A percentile compares a stretch with the other conserved stretches of the same genome.
phyloP scores from a whole-genome alignment of 2,797 vertebrate species.

The Eptatretus atami region DNA sequence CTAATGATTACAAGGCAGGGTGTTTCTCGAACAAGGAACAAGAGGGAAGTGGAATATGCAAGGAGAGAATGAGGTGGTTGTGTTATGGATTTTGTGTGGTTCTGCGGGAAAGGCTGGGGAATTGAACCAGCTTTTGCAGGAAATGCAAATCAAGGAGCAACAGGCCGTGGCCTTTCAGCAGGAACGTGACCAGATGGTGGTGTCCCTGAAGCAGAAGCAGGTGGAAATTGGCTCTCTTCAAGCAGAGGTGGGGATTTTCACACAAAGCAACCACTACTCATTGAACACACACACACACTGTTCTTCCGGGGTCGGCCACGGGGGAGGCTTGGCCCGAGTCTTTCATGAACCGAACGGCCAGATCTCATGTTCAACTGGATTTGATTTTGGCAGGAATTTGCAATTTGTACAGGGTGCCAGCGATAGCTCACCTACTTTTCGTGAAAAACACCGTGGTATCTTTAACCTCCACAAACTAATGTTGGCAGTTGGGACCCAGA shows the following conservation, averaged over 20 bases:
- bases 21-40: constrained; percentile 8
- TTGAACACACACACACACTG: too few relatives aligned
- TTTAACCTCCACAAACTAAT: too few relatives aligned
- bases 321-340: too few relatives aligned
- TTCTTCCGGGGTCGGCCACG: neutral
- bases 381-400: neutral
- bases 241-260: constrained; percentile 17
- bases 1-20: neutral
- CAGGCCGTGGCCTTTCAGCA: constrained; percentile 66
- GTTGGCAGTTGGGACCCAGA: too few relatives aligned
- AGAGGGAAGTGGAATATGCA: neutral
- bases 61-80: too few relatives aligned
- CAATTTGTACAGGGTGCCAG: too few relatives aligned
- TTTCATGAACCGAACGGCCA: neutral
- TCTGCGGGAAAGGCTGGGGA: constrained; percentile 51
- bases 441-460: too few relatives aligned
- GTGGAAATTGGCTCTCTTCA: constrained; percentile 51
- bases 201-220: constrained; percentile 90
- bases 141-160: constrained; percentile 75
- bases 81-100: too few relatives aligned
- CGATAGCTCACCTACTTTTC: too few relatives aligned
- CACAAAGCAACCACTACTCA: neutral
- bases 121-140: constrained; percentile 66
- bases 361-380: neutral
- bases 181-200: constrained; percentile 69